phyloP scores from a whole-genome alignment of 2,888 invertebrate genomes.

The Holacanthella duospinosa region DNA sequence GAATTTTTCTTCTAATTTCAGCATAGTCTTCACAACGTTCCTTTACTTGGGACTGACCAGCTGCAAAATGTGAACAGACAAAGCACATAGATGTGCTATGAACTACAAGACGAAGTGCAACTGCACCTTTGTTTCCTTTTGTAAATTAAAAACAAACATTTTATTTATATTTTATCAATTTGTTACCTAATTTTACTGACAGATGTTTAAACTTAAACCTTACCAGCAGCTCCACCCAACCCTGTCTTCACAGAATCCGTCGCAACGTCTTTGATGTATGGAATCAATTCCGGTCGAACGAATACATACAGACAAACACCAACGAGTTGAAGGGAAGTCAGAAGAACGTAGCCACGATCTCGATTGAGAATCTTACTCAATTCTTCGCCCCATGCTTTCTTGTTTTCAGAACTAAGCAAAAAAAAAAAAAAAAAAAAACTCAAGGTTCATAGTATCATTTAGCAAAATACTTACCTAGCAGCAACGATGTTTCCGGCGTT shows the following conservation, averaged over 20 bases:
- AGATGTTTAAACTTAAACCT: constrained; percentile 10
- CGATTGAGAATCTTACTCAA: constrained; percentile 81
- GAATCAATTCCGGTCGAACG: constrained; percentile 76
- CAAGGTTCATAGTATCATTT: not conserved
- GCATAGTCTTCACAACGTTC: constrained; percentile 95
- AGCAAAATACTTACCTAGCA: constrained; percentile 51
- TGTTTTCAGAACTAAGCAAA: constrained; percentile 66
- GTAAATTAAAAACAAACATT: not conserved
- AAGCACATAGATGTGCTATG: constrained; percentile 93
- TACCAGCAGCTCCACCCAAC: constrained; percentile 84
- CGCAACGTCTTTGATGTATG: constrained; percentile 82
- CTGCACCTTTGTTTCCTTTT: constrained; percentile 84
- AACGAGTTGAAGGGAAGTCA: constrained; percentile 89
- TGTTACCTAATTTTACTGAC: constrained; percentile 1
- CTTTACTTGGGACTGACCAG: constrained; percentile 88
- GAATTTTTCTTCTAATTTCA: constrained; percentile 83
- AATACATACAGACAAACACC: constrained; percentile 96
- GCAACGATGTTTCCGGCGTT: constrained; percentile 98
- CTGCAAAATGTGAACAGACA: constrained; percentile 97
- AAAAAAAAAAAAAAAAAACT: not conserved
- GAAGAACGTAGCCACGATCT: constrained; percentile 73
- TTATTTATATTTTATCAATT: not conserved
- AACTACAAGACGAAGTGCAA: constrained; percentile 80
- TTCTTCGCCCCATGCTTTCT: constrained; percentile 89
- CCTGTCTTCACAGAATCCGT: constrained; percentile 96